phyloP scores from a whole-genome alignment of 2,888 invertebrate genomes.

The Ophion slaviceki region DNA sequence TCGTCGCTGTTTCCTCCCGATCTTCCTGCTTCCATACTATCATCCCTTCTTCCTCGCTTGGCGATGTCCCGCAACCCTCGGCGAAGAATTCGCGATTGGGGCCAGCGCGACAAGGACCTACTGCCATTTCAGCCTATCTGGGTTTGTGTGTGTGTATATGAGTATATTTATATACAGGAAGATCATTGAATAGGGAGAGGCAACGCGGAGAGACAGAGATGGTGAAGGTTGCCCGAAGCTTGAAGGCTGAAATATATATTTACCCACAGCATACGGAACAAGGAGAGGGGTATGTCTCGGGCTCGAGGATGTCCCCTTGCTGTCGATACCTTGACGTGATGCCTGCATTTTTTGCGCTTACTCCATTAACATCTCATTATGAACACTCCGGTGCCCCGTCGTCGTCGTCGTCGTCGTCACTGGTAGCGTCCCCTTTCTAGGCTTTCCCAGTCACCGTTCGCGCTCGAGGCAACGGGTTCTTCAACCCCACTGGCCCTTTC shows the following conservation, averaged over 20 bases:
- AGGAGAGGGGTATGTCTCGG: slow-evolving; percentile 63
- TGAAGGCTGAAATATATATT: slow-evolving; percentile 41
- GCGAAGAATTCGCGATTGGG: slow-evolving; percentile 58
- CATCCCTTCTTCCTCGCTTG: slow-evolving; percentile 45
- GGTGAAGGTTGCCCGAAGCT: slow-evolving; percentile 49
- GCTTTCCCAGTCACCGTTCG: slow-evolving; percentile 53
- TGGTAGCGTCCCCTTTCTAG: slow-evolving; percentile 48
- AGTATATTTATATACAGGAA: not conserved
- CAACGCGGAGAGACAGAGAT: slow-evolving; percentile 39
- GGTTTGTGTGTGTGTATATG: slow-evolving; percentile 5
- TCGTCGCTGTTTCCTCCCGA: slow-evolving; percentile 37
- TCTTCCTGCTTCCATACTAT: slow-evolving; percentile 60
- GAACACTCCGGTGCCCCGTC: slow-evolving; percentile 78
- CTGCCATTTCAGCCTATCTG: slow-evolving; percentile 36
- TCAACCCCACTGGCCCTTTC: slow-evolving; percentile 55
- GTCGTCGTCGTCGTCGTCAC: slow-evolving; percentile 58
- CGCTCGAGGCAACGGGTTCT: slow-evolving; percentile 46
- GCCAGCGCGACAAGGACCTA: slow-evolving; percentile 55
- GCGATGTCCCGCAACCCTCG: slow-evolving; percentile 21
- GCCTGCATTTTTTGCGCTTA: slow-evolving; percentile 79
- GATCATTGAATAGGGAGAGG: slow-evolving; percentile 20
- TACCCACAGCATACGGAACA: slow-evolving; percentile 17
- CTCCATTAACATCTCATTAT: slow-evolving; percentile 83
- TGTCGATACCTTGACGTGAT: slow-evolving; percentile 81
- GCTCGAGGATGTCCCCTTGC: slow-evolving; percentile 62